Evolutionary conservation across 2,888 invertebrate genomes (phyloP).

Genomic region (Timandra comae): DNA sequence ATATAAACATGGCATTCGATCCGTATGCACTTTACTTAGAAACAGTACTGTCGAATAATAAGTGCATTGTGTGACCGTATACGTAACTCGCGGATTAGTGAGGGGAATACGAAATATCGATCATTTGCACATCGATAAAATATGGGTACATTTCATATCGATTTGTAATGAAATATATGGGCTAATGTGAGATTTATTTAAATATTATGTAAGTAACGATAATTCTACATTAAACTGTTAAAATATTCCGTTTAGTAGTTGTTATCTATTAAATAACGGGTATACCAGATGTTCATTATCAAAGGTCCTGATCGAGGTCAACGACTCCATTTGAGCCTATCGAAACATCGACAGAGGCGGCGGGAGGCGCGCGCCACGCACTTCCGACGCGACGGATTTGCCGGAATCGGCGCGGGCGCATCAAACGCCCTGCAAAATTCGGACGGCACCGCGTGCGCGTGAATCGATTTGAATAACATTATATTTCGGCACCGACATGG

Average conservation of each 20-base stretch:
- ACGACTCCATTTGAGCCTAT: slow-evolving; percentile 63
- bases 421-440: slow-evolving; percentile 73
- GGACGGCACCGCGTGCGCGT: slow-evolving; percentile 70
- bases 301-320: slow-evolving; percentile 67
- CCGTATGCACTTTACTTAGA: slow-evolving; percentile 73
- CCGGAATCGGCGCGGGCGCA: slow-evolving; percentile 75
- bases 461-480: slow-evolving; percentile 75
- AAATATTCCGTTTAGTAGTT: slow-evolving; percentile 32
- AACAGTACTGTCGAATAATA: slow-evolving; percentile 72
- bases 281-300: slow-evolving; percentile 51
- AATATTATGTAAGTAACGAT: no score
- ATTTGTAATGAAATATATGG: no score
- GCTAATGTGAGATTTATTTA: no score
- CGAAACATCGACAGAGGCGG: slow-evolving; percentile 62
- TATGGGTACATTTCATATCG: no score
- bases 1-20: slow-evolving; percentile 54
- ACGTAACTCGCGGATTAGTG: slow-evolving; percentile 66
- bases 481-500: slow-evolving; percentile 65
- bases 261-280: slow-evolving; percentile 55
- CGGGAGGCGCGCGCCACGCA: slow-evolving; percentile 63
- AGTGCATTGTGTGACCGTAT: slow-evolving; percentile 74
- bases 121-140: slow-evolving; percentile 41
- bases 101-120: slow-evolving; percentile 69
- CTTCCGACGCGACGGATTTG: slow-evolving; percentile 77
- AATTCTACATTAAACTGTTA: no score